phyloP scores from a whole-genome alignment of 2,888 invertebrate genomes.

The Zaprionus bogoriensis region DNA sequence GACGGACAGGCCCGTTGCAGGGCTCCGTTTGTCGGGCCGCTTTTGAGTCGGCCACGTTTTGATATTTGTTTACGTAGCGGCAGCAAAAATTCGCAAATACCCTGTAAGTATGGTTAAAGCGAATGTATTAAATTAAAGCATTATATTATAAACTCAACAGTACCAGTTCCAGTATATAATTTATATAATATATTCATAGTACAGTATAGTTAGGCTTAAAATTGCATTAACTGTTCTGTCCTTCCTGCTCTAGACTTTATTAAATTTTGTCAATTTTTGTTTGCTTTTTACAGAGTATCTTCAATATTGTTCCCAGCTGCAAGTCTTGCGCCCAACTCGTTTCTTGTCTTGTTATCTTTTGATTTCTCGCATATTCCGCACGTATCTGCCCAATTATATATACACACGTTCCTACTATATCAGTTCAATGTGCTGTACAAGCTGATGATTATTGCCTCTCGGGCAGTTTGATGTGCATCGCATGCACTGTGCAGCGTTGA shows the following conservation, averaged over 20 bases:
- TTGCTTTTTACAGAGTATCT: background rate
- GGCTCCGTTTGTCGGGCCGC: constrained; percentile 47
- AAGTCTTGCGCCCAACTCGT: background rate
- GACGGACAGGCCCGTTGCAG: constrained; percentile 57
- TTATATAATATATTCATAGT: too few species aligned
- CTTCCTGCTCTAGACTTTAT: too few species aligned
- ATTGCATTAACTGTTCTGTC: too few species aligned
- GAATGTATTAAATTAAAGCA: too few species aligned
- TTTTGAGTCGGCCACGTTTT: constrained; percentile 45
- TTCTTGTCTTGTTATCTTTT: constrained; percentile 26
- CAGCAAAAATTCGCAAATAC: constrained; percentile 9
- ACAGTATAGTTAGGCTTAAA: too few species aligned
- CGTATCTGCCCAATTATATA: background rate
- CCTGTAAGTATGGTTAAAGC: background rate
- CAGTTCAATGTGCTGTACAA: constrained; percentile 39
- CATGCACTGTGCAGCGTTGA: constrained; percentile 6
- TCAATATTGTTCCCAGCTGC: too few species aligned
- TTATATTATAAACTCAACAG: too few species aligned
- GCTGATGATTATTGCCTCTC: constrained; percentile 64
- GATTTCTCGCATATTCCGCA: constrained; percentile 18
- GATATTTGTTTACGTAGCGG: constrained; percentile 52
- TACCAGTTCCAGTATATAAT: too few species aligned
- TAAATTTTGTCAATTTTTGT: too few species aligned
- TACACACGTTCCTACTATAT: constrained; percentile 23
- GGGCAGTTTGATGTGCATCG: constrained; percentile 41